Conservation (phyloP, 1,140 invertebrate species). For the Glomeris maerens region DNA sequence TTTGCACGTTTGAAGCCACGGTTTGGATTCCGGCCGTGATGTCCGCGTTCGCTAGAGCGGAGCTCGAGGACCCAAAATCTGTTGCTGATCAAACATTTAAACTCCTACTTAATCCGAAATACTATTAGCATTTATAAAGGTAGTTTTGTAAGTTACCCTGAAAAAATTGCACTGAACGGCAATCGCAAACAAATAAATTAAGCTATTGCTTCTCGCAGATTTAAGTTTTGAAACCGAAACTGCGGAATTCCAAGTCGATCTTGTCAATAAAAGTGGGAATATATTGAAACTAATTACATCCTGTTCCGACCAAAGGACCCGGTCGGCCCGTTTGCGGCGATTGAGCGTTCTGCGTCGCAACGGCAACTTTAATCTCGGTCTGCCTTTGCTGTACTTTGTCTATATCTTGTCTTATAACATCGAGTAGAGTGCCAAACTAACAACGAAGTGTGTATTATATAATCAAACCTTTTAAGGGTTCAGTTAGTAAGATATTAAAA, state of each 20-base stretch:
- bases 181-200: background rate
- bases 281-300: background rate
- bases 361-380: slow-evolving; percentile 15
- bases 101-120: no score
- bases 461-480: background rate
- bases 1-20: background rate
- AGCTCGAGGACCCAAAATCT: no score
- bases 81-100: no score
- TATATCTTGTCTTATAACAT: slow-evolving; percentile 22
- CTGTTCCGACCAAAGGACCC: background rate
- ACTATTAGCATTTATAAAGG: no score
- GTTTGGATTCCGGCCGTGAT: no score
- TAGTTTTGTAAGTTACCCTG: no score
- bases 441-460: background rate
- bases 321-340: background rate
- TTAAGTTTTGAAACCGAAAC: slow-evolving; percentile 19
- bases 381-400: slow-evolving; percentile 19
- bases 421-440: slow-evolving; percentile 19
- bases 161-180: no score
- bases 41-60: no score
- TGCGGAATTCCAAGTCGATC: background rate
- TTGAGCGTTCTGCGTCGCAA: slow-evolving; percentile 7
- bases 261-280: background rate
- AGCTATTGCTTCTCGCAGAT: background rate
- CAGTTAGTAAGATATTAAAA: background rate